Evolutionary conservation across 1,140 invertebrate species (phyloP).

Genomic region (Drosophila pseudoananassae): DNA sequence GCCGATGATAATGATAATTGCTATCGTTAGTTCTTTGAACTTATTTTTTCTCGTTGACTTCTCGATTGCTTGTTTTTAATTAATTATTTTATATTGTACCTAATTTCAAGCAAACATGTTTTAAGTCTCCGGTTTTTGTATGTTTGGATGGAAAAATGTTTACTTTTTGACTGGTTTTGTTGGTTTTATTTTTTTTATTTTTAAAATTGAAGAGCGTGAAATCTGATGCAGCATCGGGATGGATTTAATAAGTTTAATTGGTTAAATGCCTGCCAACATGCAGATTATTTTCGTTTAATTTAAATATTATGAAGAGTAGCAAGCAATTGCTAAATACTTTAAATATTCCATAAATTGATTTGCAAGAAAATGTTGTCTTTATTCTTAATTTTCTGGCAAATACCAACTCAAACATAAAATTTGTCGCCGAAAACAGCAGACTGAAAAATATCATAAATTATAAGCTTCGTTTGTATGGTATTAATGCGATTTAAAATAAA

Average conservation of each 20-base stretch:
- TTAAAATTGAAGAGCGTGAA: conserved; percentile 30
- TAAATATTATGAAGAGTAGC: neutral
- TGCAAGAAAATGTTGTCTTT: conserved; percentile 1
- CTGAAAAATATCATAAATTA: conserved; percentile 17
- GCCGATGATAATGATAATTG: conserved; percentile 45
- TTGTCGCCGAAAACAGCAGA: neutral
- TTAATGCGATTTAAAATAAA: conserved; percentile 26
- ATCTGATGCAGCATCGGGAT: conserved; percentile 20
- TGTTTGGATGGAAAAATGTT: conserved; percentile 20
- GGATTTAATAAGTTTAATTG: conserved; percentile 27
- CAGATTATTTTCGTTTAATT: no score
- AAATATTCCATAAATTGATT: neutral
- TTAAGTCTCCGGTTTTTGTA: conserved; percentile 13
- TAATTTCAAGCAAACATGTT: conserved; percentile 11
- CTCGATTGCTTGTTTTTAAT: conserved; percentile 34
- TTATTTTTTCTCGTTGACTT: conserved; percentile 2
- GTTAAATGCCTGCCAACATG: neutral
- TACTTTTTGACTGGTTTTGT: conserved; percentile 24
- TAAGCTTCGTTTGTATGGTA: conserved; percentile 5
- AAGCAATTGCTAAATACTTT: neutral
- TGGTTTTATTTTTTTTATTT: conserved; percentile 24
- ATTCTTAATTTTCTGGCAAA: conserved; percentile 20
- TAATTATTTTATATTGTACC: conserved; percentile 37
- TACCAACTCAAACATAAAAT: neutral
- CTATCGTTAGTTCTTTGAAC: conserved; percentile 20